Conservation (phyloP, 1,140 invertebrate species). For the Saccostrea glomerata region DNA sequence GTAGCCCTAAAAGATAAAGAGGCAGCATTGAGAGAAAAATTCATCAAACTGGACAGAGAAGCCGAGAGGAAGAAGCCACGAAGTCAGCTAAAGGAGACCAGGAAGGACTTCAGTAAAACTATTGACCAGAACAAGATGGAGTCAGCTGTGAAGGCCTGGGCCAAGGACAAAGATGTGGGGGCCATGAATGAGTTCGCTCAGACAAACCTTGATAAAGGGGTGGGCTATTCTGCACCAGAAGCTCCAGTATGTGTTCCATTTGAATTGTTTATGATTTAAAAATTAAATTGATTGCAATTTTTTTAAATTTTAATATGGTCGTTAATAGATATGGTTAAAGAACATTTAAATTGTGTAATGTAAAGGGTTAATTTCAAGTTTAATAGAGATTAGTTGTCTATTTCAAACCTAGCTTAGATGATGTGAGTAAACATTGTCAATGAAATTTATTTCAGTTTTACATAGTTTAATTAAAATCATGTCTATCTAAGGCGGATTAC, state of each 20-base stretch:
- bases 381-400: too few relatives aligned
- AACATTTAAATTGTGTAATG: too few relatives aligned
- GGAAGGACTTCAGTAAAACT: neutral
- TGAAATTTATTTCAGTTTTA: too few relatives aligned
- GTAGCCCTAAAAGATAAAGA: conserved; percentile 39
- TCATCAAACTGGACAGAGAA: neutral
- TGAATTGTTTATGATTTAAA: neutral
- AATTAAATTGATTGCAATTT: too few relatives aligned
- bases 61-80: conserved; percentile 8
- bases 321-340: too few relatives aligned
- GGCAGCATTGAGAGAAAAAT: conserved; percentile 37
- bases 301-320: too few relatives aligned
- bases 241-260: conserved; percentile 20
- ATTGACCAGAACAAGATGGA: neutral
- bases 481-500: conserved; percentile 45
- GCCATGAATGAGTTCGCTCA: conserved; percentile 73
- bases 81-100: neutral
- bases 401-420: too few relatives aligned
- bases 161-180: conserved; percentile 5
- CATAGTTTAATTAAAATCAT: neutral
- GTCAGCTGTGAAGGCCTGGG: neutral
- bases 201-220: conserved; percentile 58
- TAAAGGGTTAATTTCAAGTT: too few relatives aligned
- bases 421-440: too few relatives aligned
- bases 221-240: neutral